Evolutionary conservation across 64 coral and sea anemone genomes (phyloP), one percentile per base, ranked within the genome.

Genomic region (Catalaphyllia jardinei): DNA sequence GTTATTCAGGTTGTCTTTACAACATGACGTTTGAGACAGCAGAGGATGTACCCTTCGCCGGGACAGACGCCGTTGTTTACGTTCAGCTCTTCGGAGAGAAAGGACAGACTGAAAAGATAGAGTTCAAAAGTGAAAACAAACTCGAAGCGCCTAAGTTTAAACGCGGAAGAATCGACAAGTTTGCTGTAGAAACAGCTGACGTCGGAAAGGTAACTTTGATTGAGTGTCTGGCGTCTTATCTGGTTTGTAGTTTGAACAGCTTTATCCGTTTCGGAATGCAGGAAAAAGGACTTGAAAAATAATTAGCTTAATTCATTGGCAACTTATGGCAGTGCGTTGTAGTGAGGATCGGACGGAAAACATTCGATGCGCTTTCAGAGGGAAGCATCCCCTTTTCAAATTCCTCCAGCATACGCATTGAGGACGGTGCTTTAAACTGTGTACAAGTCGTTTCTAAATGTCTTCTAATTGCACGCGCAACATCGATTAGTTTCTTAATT

Each of bases 1-100:
- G 2, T 31, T 19, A 9, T 76, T 46, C 16, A 96, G 95, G 74
- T 87, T 63, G 86, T 8, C 55, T 93, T 30, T 96, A 96, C 78
- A 96, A 93, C 82, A 78, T 91, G 28, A 87, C 95, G 8, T 96
- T 96, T 63, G 95, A 96, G 50, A 96, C 91, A 24, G 81, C 91
- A 24, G 81, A 85, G 24, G 92, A 93, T 29, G 82, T 96, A 0
- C 95, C 95, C 0, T 96, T 96, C 71, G 91, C 95, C 60, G 95
- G 95, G 2, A 96, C 95, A 25, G 95, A 96, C 63, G 95, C 95
- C 10, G 93, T 84, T 51, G 91, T 96, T 52, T 96, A 93, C 52
- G 71, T 96, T 24, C 83, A 96, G 22, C 46, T 96, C 29, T 72
- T 74, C 78, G 95, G 95, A 8, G 91, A 93, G 17, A 63, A 96